Evolutionary conservation across 2,888 invertebrate species (phyloP).

Genomic region (Leucophenga montana): DNA sequence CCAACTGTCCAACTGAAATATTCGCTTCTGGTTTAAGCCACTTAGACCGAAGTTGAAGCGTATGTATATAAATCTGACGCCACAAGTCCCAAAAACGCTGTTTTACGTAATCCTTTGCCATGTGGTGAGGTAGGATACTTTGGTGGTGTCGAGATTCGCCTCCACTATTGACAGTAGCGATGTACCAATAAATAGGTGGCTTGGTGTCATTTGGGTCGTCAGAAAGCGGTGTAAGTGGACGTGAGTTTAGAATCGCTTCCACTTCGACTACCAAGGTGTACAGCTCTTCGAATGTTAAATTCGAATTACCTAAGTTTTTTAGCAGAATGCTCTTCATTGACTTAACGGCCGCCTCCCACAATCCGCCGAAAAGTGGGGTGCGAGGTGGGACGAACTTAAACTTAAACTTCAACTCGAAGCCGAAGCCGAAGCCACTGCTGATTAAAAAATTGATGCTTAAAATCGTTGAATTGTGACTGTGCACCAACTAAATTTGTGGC

Average conservation of each 20-base stretch:
- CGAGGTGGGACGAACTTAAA: neutral
- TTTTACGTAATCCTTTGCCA: neutral
- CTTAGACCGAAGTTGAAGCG: neutral
- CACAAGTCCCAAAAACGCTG: neutral
- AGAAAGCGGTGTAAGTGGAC: neutral
- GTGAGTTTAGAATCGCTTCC: neutral
- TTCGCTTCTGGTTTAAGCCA: too few species aligned
- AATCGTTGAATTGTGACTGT: neutral
- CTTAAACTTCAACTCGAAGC: too few species aligned
- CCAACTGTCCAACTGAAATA: too few species aligned
- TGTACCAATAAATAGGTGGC: neutral
- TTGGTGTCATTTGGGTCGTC: neutral
- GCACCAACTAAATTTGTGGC: slow-evolving; percentile 1
- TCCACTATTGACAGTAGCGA: neutral
- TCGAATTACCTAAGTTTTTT: neutral
- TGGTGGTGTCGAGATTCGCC: too few species aligned
- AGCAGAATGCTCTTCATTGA: neutral
- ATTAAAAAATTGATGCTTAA: neutral
- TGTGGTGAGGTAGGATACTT: neutral
- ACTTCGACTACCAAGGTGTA: neutral
- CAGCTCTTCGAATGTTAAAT: neutral
- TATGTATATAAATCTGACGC: neutral
- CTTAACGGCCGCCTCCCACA: neutral
- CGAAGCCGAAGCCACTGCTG: neutral
- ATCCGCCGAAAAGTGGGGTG: neutral